Evolutionary conservation across 2,888 invertebrate genomes (phyloP).

Genomic region (Lacanobia wlatinum): DNA sequence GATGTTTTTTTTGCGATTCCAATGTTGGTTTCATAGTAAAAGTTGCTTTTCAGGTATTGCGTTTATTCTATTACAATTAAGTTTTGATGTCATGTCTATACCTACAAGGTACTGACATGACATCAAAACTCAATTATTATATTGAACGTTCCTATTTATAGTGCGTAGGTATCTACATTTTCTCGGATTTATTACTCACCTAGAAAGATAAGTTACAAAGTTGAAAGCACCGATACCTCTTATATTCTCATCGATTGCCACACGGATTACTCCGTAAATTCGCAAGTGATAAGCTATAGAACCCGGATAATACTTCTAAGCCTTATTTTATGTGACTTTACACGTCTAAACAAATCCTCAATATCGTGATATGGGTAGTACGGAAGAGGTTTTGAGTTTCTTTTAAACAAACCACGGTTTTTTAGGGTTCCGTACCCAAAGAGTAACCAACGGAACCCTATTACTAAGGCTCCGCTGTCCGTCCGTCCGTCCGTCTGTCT

Average conservation of each 20-base stretch:
- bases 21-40: no score
- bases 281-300: constrained; percentile 22
- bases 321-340: constrained; percentile 32
- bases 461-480: no score
- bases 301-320: constrained; percentile 29
- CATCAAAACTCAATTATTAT: neutral
- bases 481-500: no score
- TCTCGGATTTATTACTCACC: constrained; percentile 2
- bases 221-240: neutral
- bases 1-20: no score
- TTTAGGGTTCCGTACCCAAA: no score
- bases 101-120: neutral
- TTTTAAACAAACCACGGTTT: neutral
- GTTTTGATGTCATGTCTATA: no score
- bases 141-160: neutral
- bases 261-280: constrained; percentile 31
- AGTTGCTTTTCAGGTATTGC: no score
- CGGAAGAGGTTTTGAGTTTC: constrained; percentile 2
- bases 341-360: constrained; percentile 36
- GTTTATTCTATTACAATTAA: no score
- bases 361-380: constrained; percentile 29
- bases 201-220: neutral
- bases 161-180: neutral
- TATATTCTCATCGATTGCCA: constrained; percentile 20
- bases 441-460: no score